Conservation (phyloP, 1,140 invertebrate genomes). For the Chrysomallon squamiferum region DNA sequence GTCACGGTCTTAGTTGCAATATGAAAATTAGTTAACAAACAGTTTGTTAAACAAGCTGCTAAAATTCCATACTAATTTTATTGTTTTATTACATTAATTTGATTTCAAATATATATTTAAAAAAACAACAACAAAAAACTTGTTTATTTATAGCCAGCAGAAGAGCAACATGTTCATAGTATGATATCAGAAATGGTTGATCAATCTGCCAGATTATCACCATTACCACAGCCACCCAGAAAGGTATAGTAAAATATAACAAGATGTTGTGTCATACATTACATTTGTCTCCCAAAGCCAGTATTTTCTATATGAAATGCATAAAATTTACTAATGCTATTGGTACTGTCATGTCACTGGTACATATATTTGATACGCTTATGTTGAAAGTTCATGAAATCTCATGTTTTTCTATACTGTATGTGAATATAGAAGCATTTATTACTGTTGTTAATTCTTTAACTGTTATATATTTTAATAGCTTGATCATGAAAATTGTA, state of each 20-base stretch:
- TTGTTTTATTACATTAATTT: too few species aligned
- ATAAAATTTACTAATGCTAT: constrained; percentile 14
- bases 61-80: too few species aligned
- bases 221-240: constrained; percentile 33
- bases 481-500: not conserved
- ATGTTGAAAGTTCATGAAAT: not conserved
- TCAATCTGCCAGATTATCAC: constrained; percentile 13
- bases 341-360: not conserved
- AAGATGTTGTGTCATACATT: constrained; percentile 14
- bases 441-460: not conserved
- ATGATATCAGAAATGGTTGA: constrained; percentile 6
- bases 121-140: too few species aligned
- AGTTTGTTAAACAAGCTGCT: too few species aligned
- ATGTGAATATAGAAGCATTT: not conserved
- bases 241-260: constrained; percentile 7
- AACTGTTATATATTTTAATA: not conserved
- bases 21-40: too few species aligned
- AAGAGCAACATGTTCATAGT: not conserved
- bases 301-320: constrained; percentile 23
- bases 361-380: not conserved
- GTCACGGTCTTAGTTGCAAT: too few species aligned
- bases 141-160: too few species aligned
- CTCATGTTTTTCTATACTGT: not conserved
- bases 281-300: constrained; percentile 23
- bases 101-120: too few species aligned